Evolutionary conservation across 2,797 vertebrate genomes (phyloP), one percentile per base, ranked within the genome.

Genomic region (Enteromius argenteus): DNA sequence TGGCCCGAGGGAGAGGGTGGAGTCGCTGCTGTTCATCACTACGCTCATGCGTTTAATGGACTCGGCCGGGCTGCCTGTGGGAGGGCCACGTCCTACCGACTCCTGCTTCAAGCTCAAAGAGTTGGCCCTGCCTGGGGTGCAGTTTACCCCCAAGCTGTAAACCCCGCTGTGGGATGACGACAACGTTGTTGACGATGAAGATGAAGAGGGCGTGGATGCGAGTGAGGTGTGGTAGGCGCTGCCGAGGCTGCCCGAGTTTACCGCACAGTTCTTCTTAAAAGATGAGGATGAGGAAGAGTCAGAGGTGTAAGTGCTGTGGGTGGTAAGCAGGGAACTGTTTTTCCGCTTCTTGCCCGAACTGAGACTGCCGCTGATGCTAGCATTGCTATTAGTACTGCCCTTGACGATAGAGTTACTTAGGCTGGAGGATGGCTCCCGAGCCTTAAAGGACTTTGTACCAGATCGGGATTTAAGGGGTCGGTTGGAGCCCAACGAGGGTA

Each of bases 21-120:
- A 99, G 93, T 99, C 97, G 0, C 97, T 94, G 91, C 98, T 99
- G 95, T 99, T 99, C 96, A 99, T 98, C 93, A 99, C 96, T 87
- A 99, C 97, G 44, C 98, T 99, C 98, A 99, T 99, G 87, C 98
- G 96, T 90, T 98, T 99, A 91, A 99, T 99, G 79, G 97, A 96
- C 89, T 99, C 98, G 2, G 97, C 96, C 3, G 98, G 96, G 95
- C 96, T 99, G 89, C 97, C 97, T 0, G 95, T 94, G 0, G 94
- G 94, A 87, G 97, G 96, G 9, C 96, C 97, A 91, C 97, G 96
- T 73, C 96, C 96, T 77, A 91, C 92, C 87, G 95, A 95, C 89
- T 98, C 97, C 1, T 96, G 97, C 92, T 97, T 97, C 89, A 96
- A 93, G 89, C 96, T 96, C 87, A 96, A 95, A 0, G 96, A 96